Evolutionary conservation across 2,888 invertebrate species (phyloP).

Genomic region (Petrophora chlorosata): DNA sequence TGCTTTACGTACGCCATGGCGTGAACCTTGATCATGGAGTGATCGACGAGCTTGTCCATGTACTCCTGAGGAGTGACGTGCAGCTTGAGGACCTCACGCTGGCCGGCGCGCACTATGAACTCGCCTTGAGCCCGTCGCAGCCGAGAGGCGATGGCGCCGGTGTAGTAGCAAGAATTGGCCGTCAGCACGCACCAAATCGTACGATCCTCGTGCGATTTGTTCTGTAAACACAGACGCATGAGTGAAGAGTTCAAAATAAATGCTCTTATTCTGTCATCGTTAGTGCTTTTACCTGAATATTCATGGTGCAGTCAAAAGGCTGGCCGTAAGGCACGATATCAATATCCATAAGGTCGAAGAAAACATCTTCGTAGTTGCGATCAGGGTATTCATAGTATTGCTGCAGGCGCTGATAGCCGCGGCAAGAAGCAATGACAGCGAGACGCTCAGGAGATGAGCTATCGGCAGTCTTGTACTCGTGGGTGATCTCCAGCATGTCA

Average conservation of each 20-base stretch:
- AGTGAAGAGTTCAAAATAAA: neutral
- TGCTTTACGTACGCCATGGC: constrained; percentile 89
- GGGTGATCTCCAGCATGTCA: constrained; percentile 86
- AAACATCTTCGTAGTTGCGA: constrained; percentile 85
- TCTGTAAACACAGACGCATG: constrained; percentile 57
- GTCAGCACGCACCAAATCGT: constrained; percentile 86
- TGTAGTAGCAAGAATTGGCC: constrained; percentile 87
- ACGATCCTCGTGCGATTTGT: constrained; percentile 85
- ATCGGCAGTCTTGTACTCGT: constrained; percentile 86
- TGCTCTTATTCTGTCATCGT: neutral
- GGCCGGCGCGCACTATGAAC: constrained; percentile 84
- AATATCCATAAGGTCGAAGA: constrained; percentile 86
- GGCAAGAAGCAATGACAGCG: constrained; percentile 87
- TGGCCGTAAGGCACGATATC: constrained; percentile 86
- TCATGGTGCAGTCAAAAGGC: constrained; percentile 86
- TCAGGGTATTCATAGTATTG: constrained; percentile 85
- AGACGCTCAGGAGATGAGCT: constrained; percentile 86
- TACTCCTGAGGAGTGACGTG: constrained; percentile 87
- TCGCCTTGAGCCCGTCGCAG: constrained; percentile 85
- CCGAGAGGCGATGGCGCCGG: constrained; percentile 86
- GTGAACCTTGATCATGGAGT: constrained; percentile 88
- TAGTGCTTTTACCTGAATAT: constrained; percentile 78
- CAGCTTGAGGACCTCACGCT: constrained; percentile 85
- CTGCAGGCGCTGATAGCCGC: constrained; percentile 85
- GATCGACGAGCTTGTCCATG: constrained; percentile 87